Conservation (phyloP, 2,113 vertebrate genomes). For the Malurus melanocephalus region DNA sequence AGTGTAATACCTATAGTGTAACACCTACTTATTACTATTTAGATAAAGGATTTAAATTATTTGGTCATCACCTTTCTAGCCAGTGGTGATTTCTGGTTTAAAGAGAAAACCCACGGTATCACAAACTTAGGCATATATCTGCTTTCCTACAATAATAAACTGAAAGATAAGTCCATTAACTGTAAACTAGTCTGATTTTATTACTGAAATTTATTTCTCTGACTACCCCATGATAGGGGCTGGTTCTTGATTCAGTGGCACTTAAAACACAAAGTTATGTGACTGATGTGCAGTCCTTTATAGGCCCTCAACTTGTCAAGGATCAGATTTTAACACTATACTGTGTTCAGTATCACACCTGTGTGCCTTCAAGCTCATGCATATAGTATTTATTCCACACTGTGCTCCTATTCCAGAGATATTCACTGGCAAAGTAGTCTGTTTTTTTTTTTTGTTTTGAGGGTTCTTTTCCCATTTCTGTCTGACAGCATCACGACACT, state of each 20-base stretch:
- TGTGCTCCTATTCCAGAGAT: neutral
- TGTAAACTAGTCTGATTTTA: neutral
- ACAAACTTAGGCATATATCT: neutral
- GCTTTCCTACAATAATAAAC: neutral
- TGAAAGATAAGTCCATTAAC: neutral
- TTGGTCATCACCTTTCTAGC: neutral
- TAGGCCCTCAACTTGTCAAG: neutral
- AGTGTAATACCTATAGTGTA: neutral
- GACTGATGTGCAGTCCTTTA: neutral
- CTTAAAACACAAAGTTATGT: neutral
- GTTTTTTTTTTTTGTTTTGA: rapidly evolving
- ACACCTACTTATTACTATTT: neutral
- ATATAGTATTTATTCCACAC: rapidly evolving
- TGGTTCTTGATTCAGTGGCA: neutral
- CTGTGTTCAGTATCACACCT: neutral
- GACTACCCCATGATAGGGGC: neutral
- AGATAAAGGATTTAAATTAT: neutral
- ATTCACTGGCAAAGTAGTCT: neutral
- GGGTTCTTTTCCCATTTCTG: neutral
- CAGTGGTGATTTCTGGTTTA: neutral
- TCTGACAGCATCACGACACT: neutral
- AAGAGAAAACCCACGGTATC: neutral
- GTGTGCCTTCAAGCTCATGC: neutral
- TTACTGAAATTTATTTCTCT: neutral
- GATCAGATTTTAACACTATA: neutral